Base-by-base conservation (phyloP, 2,113 vertebrate species). In the Halcyon malimbica region DNA sequence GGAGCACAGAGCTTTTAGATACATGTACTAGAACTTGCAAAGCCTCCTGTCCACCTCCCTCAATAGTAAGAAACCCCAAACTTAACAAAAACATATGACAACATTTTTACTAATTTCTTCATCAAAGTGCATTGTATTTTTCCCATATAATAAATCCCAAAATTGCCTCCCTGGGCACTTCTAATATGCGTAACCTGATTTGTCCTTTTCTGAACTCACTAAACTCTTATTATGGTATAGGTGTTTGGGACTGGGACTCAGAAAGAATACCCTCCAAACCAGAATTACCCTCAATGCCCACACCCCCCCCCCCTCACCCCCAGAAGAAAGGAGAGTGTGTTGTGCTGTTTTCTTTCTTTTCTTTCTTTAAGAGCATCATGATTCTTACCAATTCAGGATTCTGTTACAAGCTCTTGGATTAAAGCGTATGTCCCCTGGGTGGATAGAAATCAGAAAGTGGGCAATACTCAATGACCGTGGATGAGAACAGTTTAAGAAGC, bases 401-500 rank as follows among this genome's bases (percentile, higher is more conserved):
- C 70, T 85, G 16, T 71, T 69, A 86, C n/a, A 79, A 83, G 4
- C 12, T 59, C 37, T 74, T 46, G 33, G 65, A 87, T 71, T 68
- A 62, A 82, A 62, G 50, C 6, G 5, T 28, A 25, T 16, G 7
- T 67, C 87, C 81, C 83, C 82, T 0, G 7, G 16, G 57, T 8
- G 10, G 67, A 57, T 0, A 87, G 59, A 79, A 89, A 84, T 62
- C 53, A 65, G 44, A 73, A 90, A 73, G 23, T 10, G 24, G 70
- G 14, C 63, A 89, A 79, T 21, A 44, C 18, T 95, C 69, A 73
- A 13, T 56, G 67, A 69, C 65, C 81, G 48, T 6, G 25, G 74
- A 83, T 64, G 64, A 93, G 81, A 94, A 87, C 8, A 87, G 41
- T 59, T 80, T 91, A 88, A 88, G 84, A 25, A 80, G 67, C 78